Evolutionary conservation across 2,113 vertebrate genomes (phyloP), one percentile per base, ranked within the genome.

Genomic region (Oophaga pumilio): DNA sequence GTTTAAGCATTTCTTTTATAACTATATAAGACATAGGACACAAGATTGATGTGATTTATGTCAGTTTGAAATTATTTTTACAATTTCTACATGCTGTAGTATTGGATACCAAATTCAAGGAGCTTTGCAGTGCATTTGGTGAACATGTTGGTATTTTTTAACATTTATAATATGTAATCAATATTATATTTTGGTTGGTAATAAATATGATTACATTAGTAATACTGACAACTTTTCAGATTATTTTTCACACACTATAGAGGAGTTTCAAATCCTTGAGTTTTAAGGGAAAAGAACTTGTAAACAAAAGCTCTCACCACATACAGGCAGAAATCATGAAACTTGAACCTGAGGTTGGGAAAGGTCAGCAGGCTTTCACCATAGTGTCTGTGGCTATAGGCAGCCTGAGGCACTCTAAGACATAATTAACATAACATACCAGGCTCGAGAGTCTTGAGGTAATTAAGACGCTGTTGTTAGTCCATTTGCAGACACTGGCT

Each of bases 401-500:
- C 59, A 68, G 87, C 87, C 87, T 76, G 71, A 64, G 87, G 87
- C 87, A n/a, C 59, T 83, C 71, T 26, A 84, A 66, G 87, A 84
- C 81, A 88, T 88, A 88, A 88, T 88, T 88, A 88, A 88, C 87
- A 88, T 84, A 88, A 84, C 80, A 88, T 68, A 88, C 87, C 76
- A 28, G 71, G 50, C 81, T 88, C 49, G 22, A 64, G 87, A 88
- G 87, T 73, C 87, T 88, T 88, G 87, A 84, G 87, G 82, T 88
- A 88, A 88, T 88, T 88, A 88, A 88, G 87, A 88, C 78, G 80
- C 87, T 88, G 81, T 88, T 88, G 87, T 77, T 88, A 77, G 81
- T 84, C 87, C 81, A 84, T 88, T 87, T 88, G 49, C 87, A 84
- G 80, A 77, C 60, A 88, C 57, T 88, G 87, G 59, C 80, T 77